Evolutionary conservation across 2,797 vertebrate species (phyloP), one percentile per base, ranked within the genome.

Genomic region (Semaprochilodus insignis): DNA sequence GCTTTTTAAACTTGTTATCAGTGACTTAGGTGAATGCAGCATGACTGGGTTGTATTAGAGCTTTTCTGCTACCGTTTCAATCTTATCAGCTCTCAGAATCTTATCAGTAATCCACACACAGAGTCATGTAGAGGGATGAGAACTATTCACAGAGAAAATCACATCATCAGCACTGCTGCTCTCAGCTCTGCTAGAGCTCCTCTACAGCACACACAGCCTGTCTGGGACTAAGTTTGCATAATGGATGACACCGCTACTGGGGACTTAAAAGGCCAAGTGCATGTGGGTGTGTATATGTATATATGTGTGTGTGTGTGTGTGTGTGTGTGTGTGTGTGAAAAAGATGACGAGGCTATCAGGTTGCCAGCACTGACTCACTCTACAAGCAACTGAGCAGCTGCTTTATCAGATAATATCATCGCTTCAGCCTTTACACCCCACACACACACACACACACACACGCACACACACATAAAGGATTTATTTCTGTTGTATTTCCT

Each of bases 341-440:
- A 63, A 73, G 48, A 83, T 87, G 85, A 82, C 52, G 6, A 54
- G 25, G 59, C 25, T 48, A 69, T 84, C 25, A 77, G 79, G 62
- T 66, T 66, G 79, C 55, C 63, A 60, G 69, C 40, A 71, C 65
- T 88, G 78, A 88, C 75, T 85, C 79, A 86, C 21, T 78, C 75
- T 83, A 81, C 71, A 83, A 83, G 63, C 71, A 81, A 69, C 78
- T 81, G 73, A 77, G 67, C 81, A 78, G 74, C 74, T 86, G 84
- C 59, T 74, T 78, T 81, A 79, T 85, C 52, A 67, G 74, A 83
- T 80, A 76, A 76, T 76, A 62, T 44, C 67, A 69, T 66, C n/a
- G 31, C 6, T 71, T 66, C 77, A 66, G 51, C 62, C 2, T 31
- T 0, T 60, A 60, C 73, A 25, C 34, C 55, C 48, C 55, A 60